These are phyloP conservation scores for Arrhopalites spinosus DNA, from an alignment of 2,888 invertebrate species.

Conservation along the genomic window DNA sequence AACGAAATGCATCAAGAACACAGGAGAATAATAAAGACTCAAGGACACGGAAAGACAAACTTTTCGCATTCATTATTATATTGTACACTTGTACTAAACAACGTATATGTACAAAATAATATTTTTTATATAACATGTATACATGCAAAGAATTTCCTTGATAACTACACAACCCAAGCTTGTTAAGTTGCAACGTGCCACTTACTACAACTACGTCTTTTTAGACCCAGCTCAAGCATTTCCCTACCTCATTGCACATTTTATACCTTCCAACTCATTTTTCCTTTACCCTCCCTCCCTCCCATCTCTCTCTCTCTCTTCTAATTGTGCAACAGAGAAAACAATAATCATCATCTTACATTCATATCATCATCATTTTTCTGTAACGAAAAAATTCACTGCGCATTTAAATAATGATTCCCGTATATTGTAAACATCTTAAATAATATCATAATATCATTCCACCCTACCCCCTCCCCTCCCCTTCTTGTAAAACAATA, in stretches of 20 bases:
- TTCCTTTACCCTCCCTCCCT: neutral
- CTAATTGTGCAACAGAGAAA: no score
- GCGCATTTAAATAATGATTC: no score
- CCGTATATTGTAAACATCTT: no score
- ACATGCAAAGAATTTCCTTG: no score
- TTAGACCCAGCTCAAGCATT: neutral
- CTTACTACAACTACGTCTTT: neutral
- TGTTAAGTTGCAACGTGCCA: neutral
- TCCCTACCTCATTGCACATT: neutral
- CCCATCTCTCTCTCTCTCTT: no score
- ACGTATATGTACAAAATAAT: neutral
- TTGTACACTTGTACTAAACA: neutral
- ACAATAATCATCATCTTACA: no score
- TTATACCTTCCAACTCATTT: neutral
- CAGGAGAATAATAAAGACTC: constrained; percentile 36
- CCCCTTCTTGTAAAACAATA: no score
- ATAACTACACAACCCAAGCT: neutral
- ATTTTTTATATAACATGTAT: no score
- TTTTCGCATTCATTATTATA: constrained; percentile 25
- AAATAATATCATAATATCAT: no score
- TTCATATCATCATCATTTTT: no score
- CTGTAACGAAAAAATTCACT: no score
- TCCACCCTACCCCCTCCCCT: no score
- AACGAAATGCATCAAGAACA: constrained; percentile 40
- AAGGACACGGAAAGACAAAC: constrained; percentile 38